These are phyloP conservation scores for Odiellus spinosus DNA, from an alignment of 2,888 invertebrate species.

Conservation along the genomic window DNA sequence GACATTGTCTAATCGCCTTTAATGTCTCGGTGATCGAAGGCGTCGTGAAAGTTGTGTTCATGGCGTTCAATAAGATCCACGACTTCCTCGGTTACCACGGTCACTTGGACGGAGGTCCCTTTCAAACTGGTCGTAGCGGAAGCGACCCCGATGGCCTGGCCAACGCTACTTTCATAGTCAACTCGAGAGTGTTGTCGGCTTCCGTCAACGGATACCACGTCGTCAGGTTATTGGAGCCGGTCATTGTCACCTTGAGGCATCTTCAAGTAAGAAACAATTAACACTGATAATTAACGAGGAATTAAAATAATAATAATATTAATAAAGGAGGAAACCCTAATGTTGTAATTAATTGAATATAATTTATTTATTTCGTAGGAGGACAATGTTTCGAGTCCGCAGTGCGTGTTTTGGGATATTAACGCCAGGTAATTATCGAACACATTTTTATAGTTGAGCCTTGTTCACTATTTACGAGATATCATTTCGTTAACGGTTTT, in stretches of 20 bases:
- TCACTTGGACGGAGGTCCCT: neutral
- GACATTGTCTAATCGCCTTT: neutral
- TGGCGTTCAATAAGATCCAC: conserved; percentile 74
- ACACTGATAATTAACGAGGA: too few relatives aligned
- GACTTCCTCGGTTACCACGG: conserved; percentile 42
- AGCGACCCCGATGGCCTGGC: conserved; percentile 5
- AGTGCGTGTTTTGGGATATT: conserved; percentile 18
- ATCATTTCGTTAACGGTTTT: too few relatives aligned
- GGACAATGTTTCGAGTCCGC: conserved; percentile 18
- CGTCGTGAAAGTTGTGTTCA: conserved; percentile 68
- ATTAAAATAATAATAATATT: too few relatives aligned
- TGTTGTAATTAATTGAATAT: too few relatives aligned
- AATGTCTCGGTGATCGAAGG: conserved; percentile 32
- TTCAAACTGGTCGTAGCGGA: neutral
- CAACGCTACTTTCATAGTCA: conserved; percentile 20
- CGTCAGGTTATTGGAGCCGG: conserved; percentile 56
- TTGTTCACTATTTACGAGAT: too few relatives aligned
- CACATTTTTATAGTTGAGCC: too few relatives aligned
- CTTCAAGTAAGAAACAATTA: conserved; percentile 36
- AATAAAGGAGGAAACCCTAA: too few relatives aligned
- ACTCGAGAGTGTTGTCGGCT: conserved; percentile 14
- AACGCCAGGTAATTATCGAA: conserved; percentile 26
- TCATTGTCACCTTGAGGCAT: conserved; percentile 60
- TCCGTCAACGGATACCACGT: conserved; percentile 18
- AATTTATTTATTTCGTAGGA: too few relatives aligned